Evolutionary conservation across 2,113 vertebrate species (phyloP), one percentile per base, ranked within the genome.

Genomic region (Cyprinus carpio): DNA sequence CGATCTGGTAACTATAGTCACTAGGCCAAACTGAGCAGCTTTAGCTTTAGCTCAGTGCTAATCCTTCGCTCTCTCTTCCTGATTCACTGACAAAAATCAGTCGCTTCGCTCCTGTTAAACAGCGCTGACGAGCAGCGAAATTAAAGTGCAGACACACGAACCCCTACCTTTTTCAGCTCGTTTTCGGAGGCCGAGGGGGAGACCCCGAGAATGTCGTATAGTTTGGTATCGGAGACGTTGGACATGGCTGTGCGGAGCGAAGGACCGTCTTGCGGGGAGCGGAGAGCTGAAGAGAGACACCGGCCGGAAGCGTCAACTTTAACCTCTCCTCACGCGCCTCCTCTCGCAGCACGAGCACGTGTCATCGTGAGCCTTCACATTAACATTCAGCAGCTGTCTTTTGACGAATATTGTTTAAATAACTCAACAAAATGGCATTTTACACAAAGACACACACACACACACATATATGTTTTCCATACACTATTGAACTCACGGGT

Each of bases 161-260:
- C 8, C 6, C 40, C 43, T 83, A 98, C 97, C 97, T 99, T 99
- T 91, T 98, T 98, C 0, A 98, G 95, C 71, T 99, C 97, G 89
- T 97, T 98, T 92, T 98, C 97, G 56, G 95, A 95, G 87, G 96
- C 96, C 43, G 95, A 95, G 0, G 97, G 95, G 8, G 96, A 95
- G 65, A 99, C 96, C 46, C 97, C 97, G 75, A 99, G 96, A 88
- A 99, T 96, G 88, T 98, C 97, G 92, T 99, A 99, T 1, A 99
- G 94, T 92, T 97, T 97, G 51, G 96, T 97, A 89, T 98, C 97
- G 86, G 90, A 96, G 87, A 97, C 97, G 92, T 95, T 96, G 88
- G 97, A 94, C 97, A 98, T 98, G 91, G 91, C 94, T 93, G 78
- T 81, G 74, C 86, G 92, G 92, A 84, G 91, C 91, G 86, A 89